Evolutionary conservation across 2,113 vertebrate species (phyloP).

Genomic region (Pleuronectes platessa): DNA sequence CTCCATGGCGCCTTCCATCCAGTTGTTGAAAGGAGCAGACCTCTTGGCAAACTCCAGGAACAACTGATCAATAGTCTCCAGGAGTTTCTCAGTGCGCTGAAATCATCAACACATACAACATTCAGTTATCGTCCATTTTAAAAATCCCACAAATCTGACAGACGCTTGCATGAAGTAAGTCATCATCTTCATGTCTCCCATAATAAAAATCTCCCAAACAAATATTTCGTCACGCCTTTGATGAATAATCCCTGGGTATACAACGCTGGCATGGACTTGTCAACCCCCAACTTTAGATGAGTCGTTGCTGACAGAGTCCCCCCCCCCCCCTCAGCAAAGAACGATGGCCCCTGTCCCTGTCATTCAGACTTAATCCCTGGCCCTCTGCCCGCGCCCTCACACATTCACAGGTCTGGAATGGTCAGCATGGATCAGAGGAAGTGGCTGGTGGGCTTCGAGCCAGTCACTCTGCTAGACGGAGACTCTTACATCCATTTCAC

Average conservation of each 20-base stretch:
- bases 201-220: conserved; percentile 31
- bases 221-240: conserved; percentile 48
- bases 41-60: conserved; percentile 87
- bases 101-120: conserved; percentile 23
- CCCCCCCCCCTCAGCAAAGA: conserved; percentile 9
- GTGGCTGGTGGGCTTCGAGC: conserved; percentile 51
- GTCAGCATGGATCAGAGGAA: conserved; percentile 63
- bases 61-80: conserved; percentile 86
- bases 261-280: conserved; percentile 44
- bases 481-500: conserved; percentile 41
- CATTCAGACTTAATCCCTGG: conserved; percentile 76
- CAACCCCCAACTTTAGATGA: conserved; percentile 46
- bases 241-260: conserved; percentile 43
- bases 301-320: conserved; percentile 10
- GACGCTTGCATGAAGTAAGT: neutral
- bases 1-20: conserved; percentile 87
- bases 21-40: conserved; percentile 86
- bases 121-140: conserved; percentile 11
- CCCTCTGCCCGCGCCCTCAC: conserved; percentile 55
- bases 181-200: conserved; percentile 11
- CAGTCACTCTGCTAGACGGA: conserved; percentile 41
- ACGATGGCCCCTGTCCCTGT: conserved; percentile 60
- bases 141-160: neutral
- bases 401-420: conserved; percentile 64
- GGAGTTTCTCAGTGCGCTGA: conserved; percentile 84